Evolutionary conservation across 2,113 vertebrate species (phyloP).

Genomic region (Elgaria multicarinata): DNA sequence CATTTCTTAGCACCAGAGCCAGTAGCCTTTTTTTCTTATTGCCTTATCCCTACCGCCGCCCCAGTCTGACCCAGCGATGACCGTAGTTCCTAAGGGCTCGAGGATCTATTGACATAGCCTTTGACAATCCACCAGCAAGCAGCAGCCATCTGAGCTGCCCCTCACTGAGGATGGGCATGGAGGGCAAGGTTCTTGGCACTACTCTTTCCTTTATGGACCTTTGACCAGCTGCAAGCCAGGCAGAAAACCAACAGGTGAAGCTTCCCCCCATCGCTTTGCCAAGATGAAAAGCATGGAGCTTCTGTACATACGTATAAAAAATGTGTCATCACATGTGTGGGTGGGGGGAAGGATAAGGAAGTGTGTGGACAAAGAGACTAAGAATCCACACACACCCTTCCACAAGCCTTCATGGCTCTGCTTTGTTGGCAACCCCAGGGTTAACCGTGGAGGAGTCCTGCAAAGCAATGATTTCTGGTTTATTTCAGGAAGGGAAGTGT

Average conservation of each 20-base stretch:
- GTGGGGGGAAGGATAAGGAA: background rate
- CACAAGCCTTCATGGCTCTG: background rate
- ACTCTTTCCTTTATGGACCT: background rate
- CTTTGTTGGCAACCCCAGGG: slow-evolving; percentile 73
- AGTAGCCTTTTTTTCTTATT: too few relatives aligned
- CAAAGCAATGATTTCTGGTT: slow-evolving; percentile 81
- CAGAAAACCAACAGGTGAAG: background rate
- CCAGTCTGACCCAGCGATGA: background rate
- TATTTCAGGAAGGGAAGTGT: slow-evolving; percentile 97
- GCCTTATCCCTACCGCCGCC: background rate
- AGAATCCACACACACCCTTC: background rate
- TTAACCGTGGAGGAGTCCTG: slow-evolving; percentile 71
- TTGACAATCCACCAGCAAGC: background rate
- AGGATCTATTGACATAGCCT: background rate
- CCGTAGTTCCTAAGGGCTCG: background rate
- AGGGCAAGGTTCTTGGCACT: background rate
- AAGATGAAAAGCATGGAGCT: background rate
- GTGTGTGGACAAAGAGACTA: background rate
- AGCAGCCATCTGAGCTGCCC: too few relatives aligned
- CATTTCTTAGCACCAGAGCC: too few relatives aligned
- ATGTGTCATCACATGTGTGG: background rate
- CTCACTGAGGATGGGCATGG: background rate
- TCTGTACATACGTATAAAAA: background rate
- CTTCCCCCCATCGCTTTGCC: background rate
- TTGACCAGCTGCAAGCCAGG: background rate